phyloP scores from a whole-genome alignment of 2,797 vertebrate genomes.

The Philypnodon macrostomus region DNA sequence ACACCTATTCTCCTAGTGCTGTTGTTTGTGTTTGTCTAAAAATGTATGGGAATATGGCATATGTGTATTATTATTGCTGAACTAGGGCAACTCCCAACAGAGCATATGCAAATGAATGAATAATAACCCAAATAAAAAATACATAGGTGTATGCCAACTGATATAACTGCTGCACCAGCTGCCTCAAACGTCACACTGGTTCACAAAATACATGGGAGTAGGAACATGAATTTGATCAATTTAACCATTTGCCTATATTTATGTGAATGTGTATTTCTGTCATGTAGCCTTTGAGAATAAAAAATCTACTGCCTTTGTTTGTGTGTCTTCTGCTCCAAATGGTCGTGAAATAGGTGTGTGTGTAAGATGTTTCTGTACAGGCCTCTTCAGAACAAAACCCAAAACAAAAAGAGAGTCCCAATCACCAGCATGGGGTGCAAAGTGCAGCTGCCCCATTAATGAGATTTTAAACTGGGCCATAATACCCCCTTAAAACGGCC shows the following conservation, averaged over 20 bases:
- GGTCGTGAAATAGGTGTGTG: too few relatives aligned
- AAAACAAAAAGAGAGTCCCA: constrained; percentile 72
- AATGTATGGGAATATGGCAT: constrained; percentile 11
- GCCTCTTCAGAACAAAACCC: constrained; percentile 44
- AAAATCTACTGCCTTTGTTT: too few relatives aligned
- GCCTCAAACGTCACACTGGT: background rate
- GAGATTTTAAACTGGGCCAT: constrained; percentile 81
- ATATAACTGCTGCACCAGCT: background rate
- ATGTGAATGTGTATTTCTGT: too few relatives aligned
- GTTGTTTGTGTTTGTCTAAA: constrained; percentile 12
- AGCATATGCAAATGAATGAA: background rate
- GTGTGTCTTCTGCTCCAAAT: too few relatives aligned
- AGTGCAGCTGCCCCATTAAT: constrained; percentile 82
- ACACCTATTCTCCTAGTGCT: background rate
- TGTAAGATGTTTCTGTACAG: constrained; percentile 37
- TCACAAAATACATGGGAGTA: too few relatives aligned
- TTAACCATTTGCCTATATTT: too few relatives aligned
- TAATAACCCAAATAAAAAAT: background rate
- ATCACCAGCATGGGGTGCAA: constrained; percentile 75
- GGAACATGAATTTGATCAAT: too few relatives aligned
- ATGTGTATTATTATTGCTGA: constrained; percentile 7
- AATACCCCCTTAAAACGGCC: constrained; percentile 75
- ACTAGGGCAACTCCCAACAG: background rate
- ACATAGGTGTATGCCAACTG: background rate
- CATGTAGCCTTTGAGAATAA: too few relatives aligned